A percentile compares a stretch with the other conserved stretches of the same genome.
These are phyloP conservation scores for Gymnorhina tibicen DNA, from an alignment of 2,113 vertebrate species.

Conservation along the genomic window DNA sequence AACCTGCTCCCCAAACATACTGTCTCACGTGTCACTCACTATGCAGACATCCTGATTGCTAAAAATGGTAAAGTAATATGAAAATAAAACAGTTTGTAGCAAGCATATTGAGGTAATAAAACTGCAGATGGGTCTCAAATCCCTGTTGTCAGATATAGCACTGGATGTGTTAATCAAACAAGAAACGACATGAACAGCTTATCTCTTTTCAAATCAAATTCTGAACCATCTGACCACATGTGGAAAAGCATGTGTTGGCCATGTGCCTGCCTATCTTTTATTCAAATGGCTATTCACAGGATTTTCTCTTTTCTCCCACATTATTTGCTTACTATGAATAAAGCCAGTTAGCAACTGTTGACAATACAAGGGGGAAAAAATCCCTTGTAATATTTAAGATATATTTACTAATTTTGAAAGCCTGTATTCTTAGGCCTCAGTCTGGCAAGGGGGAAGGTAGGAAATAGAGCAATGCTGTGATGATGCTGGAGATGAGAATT, in stretches of 20 bases:
- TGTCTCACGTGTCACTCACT: background rate
- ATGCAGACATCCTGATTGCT: background rate
- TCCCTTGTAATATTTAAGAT: background rate
- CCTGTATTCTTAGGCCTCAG: background rate
- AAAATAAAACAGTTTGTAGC: background rate
- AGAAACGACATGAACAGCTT: background rate
- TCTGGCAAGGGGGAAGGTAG: background rate
- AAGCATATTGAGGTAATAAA: background rate
- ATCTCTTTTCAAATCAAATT: background rate
- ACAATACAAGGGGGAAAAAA: accelerated
- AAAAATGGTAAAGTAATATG: background rate
- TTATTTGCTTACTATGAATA: background rate
- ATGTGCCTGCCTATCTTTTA: background rate
- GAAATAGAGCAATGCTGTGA: background rate
- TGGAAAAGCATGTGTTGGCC: background rate
- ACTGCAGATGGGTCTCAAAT: background rate
- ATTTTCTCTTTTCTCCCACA: background rate
- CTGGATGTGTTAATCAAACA: background rate
- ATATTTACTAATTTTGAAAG: background rate
- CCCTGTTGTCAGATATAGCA: background rate
- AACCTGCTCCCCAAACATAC: background rate
- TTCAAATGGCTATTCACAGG: background rate
- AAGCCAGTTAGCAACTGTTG: background rate
- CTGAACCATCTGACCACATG: background rate
- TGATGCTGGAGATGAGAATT: background rate